Base-by-base conservation (phyloP, 2,797 vertebrate genomes). In the Gambusia yucatana region DNA sequence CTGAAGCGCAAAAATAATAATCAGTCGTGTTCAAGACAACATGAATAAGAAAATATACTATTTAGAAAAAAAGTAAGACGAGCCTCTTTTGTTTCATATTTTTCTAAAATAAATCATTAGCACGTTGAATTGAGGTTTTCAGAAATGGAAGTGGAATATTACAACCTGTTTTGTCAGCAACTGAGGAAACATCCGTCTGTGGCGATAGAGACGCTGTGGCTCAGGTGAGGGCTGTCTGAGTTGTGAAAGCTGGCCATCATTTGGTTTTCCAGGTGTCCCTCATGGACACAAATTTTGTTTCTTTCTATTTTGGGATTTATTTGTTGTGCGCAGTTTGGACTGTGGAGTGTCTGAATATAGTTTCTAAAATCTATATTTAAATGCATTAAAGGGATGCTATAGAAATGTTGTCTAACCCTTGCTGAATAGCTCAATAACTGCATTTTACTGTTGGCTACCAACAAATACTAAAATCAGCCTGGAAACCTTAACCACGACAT, bases 1-100 rank as follows among this genome's bases (percentile, higher is more conserved):
- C 90, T 77, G 81, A 93, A 85, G 84, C 50, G 88, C 90, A 91
- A 70, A 92, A 89, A 89, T 95, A 93, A 90, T 91, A 93, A 90
- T 91, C 84, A 83, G 78, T 90, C 59, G 61, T 93, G 92, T 90
- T 81, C 88, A 86, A 89, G 78, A 78, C 33, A 39, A 65, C 61
- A 65, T 9, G 14, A 90, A 73, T 83, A 77, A 81, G 65, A 84
- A 79, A 88, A 89, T 86, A 82, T 73, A 80, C 77, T 83, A 85
- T 82, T 83, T 79, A 84, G 84, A 73, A 79, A 79, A 83, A 80
- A 86, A 86, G 65, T 20, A 80, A 85, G 85, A 87, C 69, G 80
- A 91, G 86, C 89, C 93, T 91, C 77, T 69, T 89, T 91, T 91
- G 82, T 88, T 88, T 92, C 87, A 86, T 95, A 91, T 94, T 95